Base-by-base conservation (phyloP, 2,113 vertebrate species). In the Toxotes chatareus region DNA sequence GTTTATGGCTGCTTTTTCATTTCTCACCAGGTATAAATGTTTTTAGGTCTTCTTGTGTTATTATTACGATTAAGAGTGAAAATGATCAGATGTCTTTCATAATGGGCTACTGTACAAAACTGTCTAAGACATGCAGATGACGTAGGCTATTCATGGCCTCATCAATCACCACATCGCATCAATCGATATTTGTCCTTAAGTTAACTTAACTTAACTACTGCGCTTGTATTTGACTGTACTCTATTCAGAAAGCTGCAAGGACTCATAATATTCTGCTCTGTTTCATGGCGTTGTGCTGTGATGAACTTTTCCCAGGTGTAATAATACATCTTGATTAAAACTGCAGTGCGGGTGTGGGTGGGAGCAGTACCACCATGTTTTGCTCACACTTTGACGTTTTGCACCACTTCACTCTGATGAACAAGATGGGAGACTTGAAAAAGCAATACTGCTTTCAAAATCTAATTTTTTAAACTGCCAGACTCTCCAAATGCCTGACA, bases 401-500 rank as follows among this genome's bases (percentile, higher is more conserved):
- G 81, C 86, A 78, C 47, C 69, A 68, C 70, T 93, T 86, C 76
- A 84, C 75, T 59, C 72, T 77, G 86, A 81, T 75, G 69, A 88
- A 69, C 66, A 66, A 71, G 53, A 88, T 70, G 53, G 13, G 73
- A 49, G 79, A 84, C 63, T 27, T 63, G 63, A 67, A 85, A 76
- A 90, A 75, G 68, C 79, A 90, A 93, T 87, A 79, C 90, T 89
- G 66, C 77, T 81, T 86, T 83, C 34, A 77, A 90, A 78, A 75
- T 89, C 38, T 21, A 66, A 60, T 88, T 88, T 91, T 66, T 83
- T 17, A 84, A 74, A 86, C 86, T 89, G 89, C 72, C 87, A 89
- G 85, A 65, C 74, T 82, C 68, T 79, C 56, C 71, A 73, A 78
- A 87, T 69, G 79, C 76, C 79, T 86, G 65, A 76, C 75, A 91